Percentiles rank a stretch among this genome's conserved stretches.
phyloP scores from a whole-genome alignment of 2,797 vertebrate species.

The Bryconaethiops microstoma region DNA sequence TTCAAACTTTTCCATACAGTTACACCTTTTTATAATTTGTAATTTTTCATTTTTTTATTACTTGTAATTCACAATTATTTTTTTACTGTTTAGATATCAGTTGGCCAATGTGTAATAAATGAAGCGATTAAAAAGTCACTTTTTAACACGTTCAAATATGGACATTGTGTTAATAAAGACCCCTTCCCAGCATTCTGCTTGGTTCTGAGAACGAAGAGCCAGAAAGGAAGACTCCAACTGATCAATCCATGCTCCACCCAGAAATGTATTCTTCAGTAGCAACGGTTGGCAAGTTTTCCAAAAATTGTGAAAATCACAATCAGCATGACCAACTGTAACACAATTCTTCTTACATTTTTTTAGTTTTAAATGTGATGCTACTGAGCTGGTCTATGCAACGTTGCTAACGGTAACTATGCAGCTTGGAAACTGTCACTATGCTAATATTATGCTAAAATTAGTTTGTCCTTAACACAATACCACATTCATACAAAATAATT shows the following conservation, averaged over 20 bases:
- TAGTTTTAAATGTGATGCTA: background rate
- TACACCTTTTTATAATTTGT: too few species aligned
- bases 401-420: background rate
- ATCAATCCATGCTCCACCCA: conserved; percentile 51
- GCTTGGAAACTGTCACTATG: background rate
- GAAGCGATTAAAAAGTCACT: background rate
- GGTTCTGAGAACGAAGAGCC: conserved; percentile 57
- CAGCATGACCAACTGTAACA: background rate
- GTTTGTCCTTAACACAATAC: too few species aligned
- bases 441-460: too few species aligned
- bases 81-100: background rate
- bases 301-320: background rate
- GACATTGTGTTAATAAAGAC: background rate
- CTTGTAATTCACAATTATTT: background rate
- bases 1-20: too few species aligned
- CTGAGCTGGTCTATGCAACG: background rate
- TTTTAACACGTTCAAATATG: background rate
- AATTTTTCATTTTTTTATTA: too few species aligned
- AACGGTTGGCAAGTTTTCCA: background rate
- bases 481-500: background rate
- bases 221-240: conserved; percentile 43
- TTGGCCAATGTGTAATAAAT: background rate
- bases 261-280: background rate
- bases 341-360: background rate
- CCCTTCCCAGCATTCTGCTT: conserved; percentile 18